phyloP scores from a whole-genome alignment of 2,888 invertebrate genomes.

The Parnassius orleans region DNA sequence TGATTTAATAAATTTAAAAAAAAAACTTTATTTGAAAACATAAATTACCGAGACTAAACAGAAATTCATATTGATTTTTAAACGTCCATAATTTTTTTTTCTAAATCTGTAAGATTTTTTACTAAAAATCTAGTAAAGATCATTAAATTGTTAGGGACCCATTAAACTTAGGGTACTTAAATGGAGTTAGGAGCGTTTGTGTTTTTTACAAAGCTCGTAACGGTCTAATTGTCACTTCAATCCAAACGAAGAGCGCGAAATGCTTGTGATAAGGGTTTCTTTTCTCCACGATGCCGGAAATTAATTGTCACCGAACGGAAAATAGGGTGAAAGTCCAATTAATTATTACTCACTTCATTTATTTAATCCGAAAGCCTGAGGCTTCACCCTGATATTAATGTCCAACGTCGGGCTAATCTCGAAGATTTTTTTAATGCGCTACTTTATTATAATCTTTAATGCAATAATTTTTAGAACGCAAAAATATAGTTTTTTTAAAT shows the following conservation, averaged over 20 bases:
- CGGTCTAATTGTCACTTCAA: conserved; percentile 63
- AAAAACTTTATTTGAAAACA: too few relatives aligned
- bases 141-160: conserved; percentile 19
- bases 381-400: conserved; percentile 74
- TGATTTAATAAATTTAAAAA: too few relatives aligned
- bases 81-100: background rate
- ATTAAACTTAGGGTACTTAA: conserved; percentile 27
- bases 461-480: background rate
- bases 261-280: conserved; percentile 77
- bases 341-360: conserved; percentile 81
- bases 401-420: conserved; percentile 63
- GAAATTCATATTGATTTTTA: too few relatives aligned
- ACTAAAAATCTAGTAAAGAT: conserved; percentile 18
- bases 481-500: background rate
- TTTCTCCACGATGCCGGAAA: conserved; percentile 74
- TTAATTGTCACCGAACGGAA: conserved; percentile 81
- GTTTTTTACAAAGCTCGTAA: conserved; percentile 37
- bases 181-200: conserved; percentile 27
- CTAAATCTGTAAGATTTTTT: conserved; percentile 10
- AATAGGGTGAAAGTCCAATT: conserved; percentile 80
- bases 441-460: background rate
- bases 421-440: conserved; percentile 40
- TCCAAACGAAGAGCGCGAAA: conserved; percentile 65
- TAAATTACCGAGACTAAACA: too few relatives aligned
- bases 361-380: conserved; percentile 71